Evolutionary conservation across 1,140 invertebrate species (phyloP), one percentile per base, ranked within the genome.

Genomic region (Drosophila ficusphila): DNA sequence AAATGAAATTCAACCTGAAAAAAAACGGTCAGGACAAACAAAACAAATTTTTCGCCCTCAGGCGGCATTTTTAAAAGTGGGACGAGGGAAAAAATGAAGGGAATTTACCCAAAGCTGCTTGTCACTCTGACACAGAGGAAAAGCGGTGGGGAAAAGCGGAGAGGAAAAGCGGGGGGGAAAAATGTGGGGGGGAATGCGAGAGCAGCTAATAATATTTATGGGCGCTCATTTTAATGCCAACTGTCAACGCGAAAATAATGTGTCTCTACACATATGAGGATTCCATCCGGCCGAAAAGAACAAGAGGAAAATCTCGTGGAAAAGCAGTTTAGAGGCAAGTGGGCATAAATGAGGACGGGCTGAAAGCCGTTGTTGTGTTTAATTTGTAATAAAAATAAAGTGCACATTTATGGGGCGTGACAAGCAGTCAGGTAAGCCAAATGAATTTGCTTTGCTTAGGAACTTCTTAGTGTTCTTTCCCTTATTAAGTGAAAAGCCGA

Each of bases 161-260:
- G n/a, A n/a, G n/a, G 25, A 49, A 18, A 42, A 23, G 14, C 31
- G 46, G 36, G 16, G 18, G 23, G 11, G 31, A 12, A 47, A 23
- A 36, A 68, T 68, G 42, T 52, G 48, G 29, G 42, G 47, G 48
- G 29, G 8, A 39, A 27, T 38, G 29, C 18, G 19, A 65, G 53
- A 54, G 52, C 57, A 76, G 71, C 79, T 85, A 88, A 88, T 89
- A 86, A 78, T 86, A 86, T 86, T 86, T 88, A 86, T 82, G 82
- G 73, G 62, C 31, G 56, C 67, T 88, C 82, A 77, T 88, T 82
- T 75, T 78, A 89, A 88, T 82, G 82, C 74, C 83, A 73, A 88
- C 77, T 86, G 82, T 86, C 82, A 88, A 65, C 81, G 74, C 46
- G 39, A 42, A 79, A 68, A 42, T 60, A 79, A 85, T 79, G 70